Conservation (phyloP, 2,888 invertebrate species). For the Rotaria sp. region DNA sequence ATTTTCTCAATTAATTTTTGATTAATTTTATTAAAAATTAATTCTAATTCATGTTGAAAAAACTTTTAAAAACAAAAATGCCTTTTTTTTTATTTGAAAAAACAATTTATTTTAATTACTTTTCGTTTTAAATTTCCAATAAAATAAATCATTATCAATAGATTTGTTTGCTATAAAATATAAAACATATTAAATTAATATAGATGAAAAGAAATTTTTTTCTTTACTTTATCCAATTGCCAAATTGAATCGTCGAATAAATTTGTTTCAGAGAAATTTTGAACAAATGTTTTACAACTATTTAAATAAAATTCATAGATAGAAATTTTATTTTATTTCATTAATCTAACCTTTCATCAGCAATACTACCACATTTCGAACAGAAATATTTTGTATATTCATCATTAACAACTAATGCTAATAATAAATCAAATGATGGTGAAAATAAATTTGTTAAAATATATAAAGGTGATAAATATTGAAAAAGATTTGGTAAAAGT, state of each 20-base stretch:
- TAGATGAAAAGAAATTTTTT: neutral
- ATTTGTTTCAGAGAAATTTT: neutral
- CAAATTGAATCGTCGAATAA: neutral
- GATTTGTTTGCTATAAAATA: neutral
- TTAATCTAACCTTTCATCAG: neutral
- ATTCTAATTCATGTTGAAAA: neutral
- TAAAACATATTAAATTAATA: neutral
- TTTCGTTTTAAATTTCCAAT: neutral
- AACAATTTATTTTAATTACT: neutral
- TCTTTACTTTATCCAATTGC: neutral
- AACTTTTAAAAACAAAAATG: neutral
- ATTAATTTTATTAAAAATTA: neutral
- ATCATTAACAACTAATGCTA: neutral
- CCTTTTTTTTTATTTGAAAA: neutral
- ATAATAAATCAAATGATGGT: neutral
- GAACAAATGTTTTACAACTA: neutral
- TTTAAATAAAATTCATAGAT: neutral
- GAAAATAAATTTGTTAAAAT: neutral
- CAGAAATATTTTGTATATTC: neutral
- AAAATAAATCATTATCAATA: neutral
- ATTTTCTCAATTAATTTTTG: neutral
- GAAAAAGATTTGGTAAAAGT: neutral
- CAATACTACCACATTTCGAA: neutral
- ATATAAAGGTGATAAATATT: neutral
- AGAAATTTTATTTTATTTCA: neutral